phyloP scores from a whole-genome alignment of 2,113 vertebrate genomes.

The Microtus richardsoni region DNA sequence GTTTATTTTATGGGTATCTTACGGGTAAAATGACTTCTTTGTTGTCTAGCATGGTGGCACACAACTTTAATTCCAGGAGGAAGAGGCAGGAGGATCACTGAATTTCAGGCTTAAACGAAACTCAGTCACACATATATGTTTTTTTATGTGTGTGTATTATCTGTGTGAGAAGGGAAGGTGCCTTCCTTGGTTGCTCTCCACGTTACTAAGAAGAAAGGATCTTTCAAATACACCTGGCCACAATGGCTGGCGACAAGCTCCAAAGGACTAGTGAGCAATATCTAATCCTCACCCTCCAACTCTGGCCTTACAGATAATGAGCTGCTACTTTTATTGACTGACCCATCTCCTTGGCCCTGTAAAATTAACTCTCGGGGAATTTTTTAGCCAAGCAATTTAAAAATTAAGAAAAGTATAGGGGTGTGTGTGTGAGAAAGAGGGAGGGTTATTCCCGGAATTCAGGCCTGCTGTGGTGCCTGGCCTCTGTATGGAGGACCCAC shows the following conservation, averaged over 20 bases:
- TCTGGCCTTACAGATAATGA: not conserved
- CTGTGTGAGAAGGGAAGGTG: not conserved
- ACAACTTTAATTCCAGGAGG: not conserved
- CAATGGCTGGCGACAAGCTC: not conserved
- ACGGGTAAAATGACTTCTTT: not conserved
- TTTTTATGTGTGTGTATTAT: not conserved
- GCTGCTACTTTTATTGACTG: not conserved
- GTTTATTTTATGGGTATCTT: not conserved
- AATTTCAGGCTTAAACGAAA: not conserved
- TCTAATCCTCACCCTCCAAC: not conserved
- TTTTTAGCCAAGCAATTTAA: slow-evolving; percentile 13
- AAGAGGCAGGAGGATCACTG: not conserved
- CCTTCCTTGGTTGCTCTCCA: not conserved
- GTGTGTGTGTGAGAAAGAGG: no score
- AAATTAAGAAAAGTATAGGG: not conserved
- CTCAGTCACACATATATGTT: not conserved
- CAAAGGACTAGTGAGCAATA: not conserved
- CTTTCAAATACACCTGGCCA: not conserved
- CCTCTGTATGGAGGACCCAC: not conserved
- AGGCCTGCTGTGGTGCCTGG: not conserved
- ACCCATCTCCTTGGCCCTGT: not conserved
- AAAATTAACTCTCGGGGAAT: not conserved
- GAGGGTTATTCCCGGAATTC: not conserved
- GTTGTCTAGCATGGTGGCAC: not conserved
- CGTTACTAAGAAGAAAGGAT: not conserved